These are phyloP conservation scores for Gymnothorax reevesii DNA, from an alignment of 2,797 vertebrate species.

Conservation along the genomic window DNA sequence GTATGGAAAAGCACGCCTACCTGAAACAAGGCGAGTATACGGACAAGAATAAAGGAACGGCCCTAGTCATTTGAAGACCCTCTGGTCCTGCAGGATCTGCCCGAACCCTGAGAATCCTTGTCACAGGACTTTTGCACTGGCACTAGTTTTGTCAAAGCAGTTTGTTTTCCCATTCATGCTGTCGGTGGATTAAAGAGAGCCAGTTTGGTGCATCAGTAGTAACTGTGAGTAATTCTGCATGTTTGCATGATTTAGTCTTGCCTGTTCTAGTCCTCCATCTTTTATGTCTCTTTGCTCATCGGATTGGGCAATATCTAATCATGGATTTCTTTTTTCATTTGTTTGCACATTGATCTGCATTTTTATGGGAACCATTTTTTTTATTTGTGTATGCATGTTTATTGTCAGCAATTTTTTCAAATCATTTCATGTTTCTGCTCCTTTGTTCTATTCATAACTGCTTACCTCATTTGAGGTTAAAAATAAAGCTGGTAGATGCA, in stretches of 20 bases:
- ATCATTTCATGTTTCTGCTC: no score
- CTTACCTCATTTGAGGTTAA: no score
- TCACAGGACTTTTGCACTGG: background rate
- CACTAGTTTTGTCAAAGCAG: background rate
- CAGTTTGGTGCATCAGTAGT: background rate
- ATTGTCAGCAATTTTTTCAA: no score
- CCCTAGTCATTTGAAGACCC: no score
- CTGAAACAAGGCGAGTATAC: no score
- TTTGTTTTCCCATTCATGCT: background rate
- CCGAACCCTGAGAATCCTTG: background rate
- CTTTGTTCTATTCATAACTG: no score
- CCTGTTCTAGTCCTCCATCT: no score
- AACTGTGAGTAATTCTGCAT: background rate
- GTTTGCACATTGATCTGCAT: background rate
- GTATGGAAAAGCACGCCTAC: no score
- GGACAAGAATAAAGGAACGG: no score
- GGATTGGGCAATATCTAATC: background rate
- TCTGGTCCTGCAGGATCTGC: background rate
- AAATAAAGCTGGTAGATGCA: no score
- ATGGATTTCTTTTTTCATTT: background rate
- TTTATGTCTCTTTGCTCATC: background rate
- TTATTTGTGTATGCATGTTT: no score
- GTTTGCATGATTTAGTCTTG: no score
- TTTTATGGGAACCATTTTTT: background rate
- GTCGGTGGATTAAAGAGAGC: conserved; percentile 1